Percentiles rank a stretch among this genome's conserved stretches.
Evolutionary conservation across 2,797 vertebrate genomes (phyloP).

Genomic region (Merluccius polli): DNA sequence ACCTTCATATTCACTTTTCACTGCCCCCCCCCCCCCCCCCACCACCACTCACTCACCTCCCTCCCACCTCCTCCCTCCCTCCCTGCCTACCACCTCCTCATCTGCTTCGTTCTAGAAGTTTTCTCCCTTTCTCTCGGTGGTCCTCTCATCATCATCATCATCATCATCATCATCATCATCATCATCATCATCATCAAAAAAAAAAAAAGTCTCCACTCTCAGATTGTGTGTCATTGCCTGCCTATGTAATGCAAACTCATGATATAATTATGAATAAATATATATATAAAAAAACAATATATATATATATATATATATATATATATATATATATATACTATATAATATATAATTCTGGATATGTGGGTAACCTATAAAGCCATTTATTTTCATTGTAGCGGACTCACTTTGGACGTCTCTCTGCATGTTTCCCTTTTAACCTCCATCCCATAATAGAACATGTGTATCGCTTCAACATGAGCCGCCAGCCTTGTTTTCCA

Average conservation of each 20-base stretch:
- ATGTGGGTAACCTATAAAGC: not conserved
- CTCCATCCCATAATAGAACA: constrained; percentile 46
- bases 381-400: not conserved
- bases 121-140: not conserved
- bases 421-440: constrained; percentile 16
- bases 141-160: not conserved
- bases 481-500: constrained; percentile 39
- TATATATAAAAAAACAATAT: not conserved
- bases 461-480: constrained; percentile 49
- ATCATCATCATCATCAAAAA: too few species aligned
- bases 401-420: not conserved
- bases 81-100: not conserved
- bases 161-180: too few species aligned
- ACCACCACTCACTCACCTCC: too few species aligned
- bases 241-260: not conserved
- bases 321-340: too few species aligned
- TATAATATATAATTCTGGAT: not conserved
- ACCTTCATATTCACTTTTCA: constrained; percentile 66
- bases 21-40: constrained; percentile 28
- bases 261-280: too few species aligned
- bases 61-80: constrained; percentile 11
- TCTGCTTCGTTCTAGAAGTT: not conserved
- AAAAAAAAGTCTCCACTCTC: not conserved
- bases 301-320: too few species aligned
- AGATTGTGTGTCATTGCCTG: not conserved